Base-by-base conservation (phyloP, 2,797 vertebrate species). In the Phoxinus dragarum region DNA sequence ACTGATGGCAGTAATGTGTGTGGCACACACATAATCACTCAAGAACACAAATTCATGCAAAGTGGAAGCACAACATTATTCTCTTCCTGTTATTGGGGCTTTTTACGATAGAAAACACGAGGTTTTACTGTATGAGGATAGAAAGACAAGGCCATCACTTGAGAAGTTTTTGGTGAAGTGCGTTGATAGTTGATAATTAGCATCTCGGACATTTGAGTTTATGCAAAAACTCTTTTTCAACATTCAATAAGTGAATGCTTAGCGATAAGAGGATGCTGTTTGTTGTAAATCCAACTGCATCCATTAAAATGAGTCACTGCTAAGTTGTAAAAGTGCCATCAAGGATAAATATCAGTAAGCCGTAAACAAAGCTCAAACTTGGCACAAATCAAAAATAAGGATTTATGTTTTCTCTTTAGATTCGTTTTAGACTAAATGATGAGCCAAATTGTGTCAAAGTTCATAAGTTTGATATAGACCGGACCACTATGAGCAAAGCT, bases 11-110 rank as follows among this genome's bases (percentile, higher is more conserved):
- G 36, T 40, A 21, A 44, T 75, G n/a, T 44, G 38, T 44, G 56
- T 3, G 16, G 14, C 42, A 66, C n/a, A 23, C 34, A 34, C 67
- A 79, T 66, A 66, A 67, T 80, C 78, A 49, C 59, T 80, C 59
- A 49, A 80, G 23, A 27, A 31, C 49, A 59, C 66, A 77, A 36
- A 68, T 54, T 42, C 36, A 59, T 76, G 82, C 77, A 74, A 77
- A 77, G 27, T 80, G 74, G 68, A 66, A 31, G 67, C 68, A 40
- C 52, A 31, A 31, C 23, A 47, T 49, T 36, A 67, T 67, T 67
- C 27, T 66, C 4, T 47, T 10, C 11, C 34, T 40, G 74, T 59
- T 77, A 52, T n/a, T 77, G 52, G 73, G 52, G 11, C 34, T 61
- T 78, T 77, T 61, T 61, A 27, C 6, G 0, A 23, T 77, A 27